A percentile compares a stretch with the other conserved stretches of the same genome.
Conservation (phyloP, 1,140 invertebrate species). For the Pantala flavescens region DNA sequence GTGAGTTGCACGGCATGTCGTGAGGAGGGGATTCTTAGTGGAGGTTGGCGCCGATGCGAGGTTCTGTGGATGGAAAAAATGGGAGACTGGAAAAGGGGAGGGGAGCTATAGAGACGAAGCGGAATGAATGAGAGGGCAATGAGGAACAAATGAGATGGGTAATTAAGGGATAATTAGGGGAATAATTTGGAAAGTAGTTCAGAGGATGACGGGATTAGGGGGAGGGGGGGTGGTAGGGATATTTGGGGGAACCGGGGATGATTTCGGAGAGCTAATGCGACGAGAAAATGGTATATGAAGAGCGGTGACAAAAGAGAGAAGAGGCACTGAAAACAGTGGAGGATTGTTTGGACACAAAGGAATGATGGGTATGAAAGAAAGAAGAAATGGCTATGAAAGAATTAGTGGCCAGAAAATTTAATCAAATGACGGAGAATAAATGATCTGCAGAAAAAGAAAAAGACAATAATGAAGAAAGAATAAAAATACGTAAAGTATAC, state of each 20-base stretch:
- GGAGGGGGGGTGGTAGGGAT: background rate
- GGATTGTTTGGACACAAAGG: no score
- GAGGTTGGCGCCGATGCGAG: background rate
- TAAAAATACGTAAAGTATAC: no score
- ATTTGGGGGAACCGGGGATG: background rate
- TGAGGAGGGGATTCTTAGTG: background rate
- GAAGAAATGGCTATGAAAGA: no score
- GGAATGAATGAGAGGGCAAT: background rate
- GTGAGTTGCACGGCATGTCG: slow-evolving; percentile 2
- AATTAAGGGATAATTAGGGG: background rate
- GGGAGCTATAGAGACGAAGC: background rate
- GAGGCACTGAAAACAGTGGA: no score
- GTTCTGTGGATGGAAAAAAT: background rate
- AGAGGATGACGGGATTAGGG: background rate
- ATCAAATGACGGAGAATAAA: no score
- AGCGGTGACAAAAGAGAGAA: no score
- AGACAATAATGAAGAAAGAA: no score
- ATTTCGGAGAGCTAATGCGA: no score
- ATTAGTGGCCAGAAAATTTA: no score
- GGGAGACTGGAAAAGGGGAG: background rate
- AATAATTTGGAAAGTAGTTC: background rate
- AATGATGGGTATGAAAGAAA: no score
- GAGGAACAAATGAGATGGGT: background rate
- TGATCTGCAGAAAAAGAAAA: no score
- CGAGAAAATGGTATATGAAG: no score